Evolutionary conservation across 2,888 invertebrate genomes (phyloP).

Genomic region (Alviniconcha strummeri): DNA sequence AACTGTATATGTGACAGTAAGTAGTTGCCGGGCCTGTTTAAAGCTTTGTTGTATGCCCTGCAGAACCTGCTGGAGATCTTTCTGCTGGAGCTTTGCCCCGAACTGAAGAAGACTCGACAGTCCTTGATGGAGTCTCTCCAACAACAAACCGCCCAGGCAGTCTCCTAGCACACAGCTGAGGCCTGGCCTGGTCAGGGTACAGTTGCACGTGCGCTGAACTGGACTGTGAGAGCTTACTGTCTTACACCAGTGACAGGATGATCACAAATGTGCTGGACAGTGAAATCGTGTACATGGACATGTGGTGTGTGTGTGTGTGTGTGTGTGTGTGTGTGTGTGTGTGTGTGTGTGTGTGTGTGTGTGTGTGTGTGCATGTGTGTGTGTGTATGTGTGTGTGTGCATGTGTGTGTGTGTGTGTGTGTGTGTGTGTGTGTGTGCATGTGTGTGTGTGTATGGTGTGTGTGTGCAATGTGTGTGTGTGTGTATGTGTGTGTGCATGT

Average conservation of each 20-base stretch:
- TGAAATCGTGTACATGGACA: background rate
- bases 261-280: no score
- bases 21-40: no score
- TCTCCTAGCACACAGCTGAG: background rate
- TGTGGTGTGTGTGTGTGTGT: background rate
- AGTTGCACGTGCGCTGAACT: no score
- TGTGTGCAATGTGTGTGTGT: no score
- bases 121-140: constrained; percentile 16
- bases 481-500: no score
- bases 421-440: background rate
- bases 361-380: background rate
- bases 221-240: no score
- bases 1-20: no score
- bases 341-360: constrained; percentile 15
- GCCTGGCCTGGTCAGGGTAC: no score
- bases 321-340: constrained; percentile 15
- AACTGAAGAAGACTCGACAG: constrained; percentile 63
- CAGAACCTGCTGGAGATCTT: constrained; percentile 83
- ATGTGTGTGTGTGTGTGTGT: background rate
- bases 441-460: background rate
- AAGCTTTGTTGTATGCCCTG: constrained; percentile 46
- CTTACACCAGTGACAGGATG: no score
- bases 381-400: background rate
- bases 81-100: constrained; percentile 82
- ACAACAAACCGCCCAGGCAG: constrained; percentile 6